Evolutionary conservation across 2,797 vertebrate species (phyloP), one percentile per base, ranked within the genome.

Genomic region (Mycteria americana): DNA sequence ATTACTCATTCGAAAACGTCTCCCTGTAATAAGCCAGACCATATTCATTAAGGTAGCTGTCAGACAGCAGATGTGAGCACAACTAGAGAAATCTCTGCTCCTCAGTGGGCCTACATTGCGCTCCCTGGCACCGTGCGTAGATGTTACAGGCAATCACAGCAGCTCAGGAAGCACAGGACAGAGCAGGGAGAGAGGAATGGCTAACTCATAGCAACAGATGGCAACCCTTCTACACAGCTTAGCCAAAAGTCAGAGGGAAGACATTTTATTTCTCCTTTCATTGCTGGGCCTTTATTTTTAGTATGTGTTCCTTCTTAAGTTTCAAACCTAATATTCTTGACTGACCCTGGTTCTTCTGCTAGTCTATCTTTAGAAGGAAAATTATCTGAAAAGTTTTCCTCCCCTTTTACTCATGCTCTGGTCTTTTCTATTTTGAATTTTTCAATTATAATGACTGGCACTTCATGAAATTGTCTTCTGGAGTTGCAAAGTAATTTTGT

Each of bases 21-120:
- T 89, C 68, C 39, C 77, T 90, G 62, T 92, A 93, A 94, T 51
- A 87, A 81, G 62, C 50, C 96, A 95, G 95, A 96, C 89, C 83
- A 62, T 79, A 77, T 89, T 94, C 92, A 96, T 97, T 96, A 98
- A 82, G 79, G 91, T 90, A 91, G 70, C 93, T 93, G 91, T 97
- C 92, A 88, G 91, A 88, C 56, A 95, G 92, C 94, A 97, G 94
- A 92, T 88, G 88, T 87, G 95, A 94, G 74, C 70, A 91, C 89
- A 83, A 93, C 82, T 68, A 97, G 90, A 89, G 73, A 96, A 97
- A 96, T 92, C 73, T 92, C 92, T 73, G 67, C 83, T 92, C 80
- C 84, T 95, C 78, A 59, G 93, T 76, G 81, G 80, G 83, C 30
- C 70, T 62, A 53, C 37, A n/a, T 1, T 50, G 57, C 1, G 2